Conservation (phyloP, 2,113 vertebrate species). For the Sciurus niger region DNA sequence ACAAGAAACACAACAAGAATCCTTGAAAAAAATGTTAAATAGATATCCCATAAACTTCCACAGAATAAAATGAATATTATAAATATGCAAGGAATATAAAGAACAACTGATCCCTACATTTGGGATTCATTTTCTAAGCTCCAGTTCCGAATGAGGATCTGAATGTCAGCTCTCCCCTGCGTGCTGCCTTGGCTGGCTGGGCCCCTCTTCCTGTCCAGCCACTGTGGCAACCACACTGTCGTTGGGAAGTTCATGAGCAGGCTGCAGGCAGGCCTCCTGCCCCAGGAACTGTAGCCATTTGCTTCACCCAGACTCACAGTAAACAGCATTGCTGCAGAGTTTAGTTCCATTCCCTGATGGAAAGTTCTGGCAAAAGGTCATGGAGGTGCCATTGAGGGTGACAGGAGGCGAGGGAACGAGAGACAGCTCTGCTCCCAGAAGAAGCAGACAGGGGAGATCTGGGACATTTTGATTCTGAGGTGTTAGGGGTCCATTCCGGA, state of each 20-base stretch:
- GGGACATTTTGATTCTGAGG: not conserved
- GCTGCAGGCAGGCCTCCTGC: no score
- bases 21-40: not conserved
- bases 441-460: not conserved
- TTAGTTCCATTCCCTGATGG: not conserved
- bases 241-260: not conserved
- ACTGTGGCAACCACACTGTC: not conserved
- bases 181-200: not conserved
- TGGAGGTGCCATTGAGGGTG: fast-evolving
- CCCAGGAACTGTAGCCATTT: fast-evolving
- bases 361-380: not conserved
- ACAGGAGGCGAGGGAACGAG: fast-evolving
- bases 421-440: not conserved
- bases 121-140: not conserved
- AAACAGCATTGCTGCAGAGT: not conserved
- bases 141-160: not conserved
- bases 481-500: not conserved
- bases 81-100: not conserved
- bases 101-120: not conserved
- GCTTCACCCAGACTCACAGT: not conserved
- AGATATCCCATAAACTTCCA: not conserved
- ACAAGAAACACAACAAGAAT: not conserved
- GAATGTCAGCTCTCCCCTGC: not conserved
- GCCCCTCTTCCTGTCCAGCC: not conserved
- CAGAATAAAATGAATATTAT: not conserved